phyloP scores from a whole-genome alignment of 1,140 invertebrate genomes.

The Marisa cornuarietis region DNA sequence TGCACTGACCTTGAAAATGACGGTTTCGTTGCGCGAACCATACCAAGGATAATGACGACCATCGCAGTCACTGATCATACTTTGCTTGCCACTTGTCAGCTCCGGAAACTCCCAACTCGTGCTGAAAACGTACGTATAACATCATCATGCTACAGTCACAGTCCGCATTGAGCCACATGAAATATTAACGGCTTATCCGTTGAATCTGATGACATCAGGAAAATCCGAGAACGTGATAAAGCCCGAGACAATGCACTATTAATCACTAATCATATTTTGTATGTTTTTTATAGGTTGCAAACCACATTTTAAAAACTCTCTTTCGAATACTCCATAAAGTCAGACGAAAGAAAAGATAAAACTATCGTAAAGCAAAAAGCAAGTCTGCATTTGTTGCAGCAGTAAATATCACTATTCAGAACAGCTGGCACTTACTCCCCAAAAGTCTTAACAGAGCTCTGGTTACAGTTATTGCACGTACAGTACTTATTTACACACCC shows the following conservation, averaged over 20 bases:
- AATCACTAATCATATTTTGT: too few relatives aligned
- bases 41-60: conserved; percentile 67
- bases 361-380: not conserved
- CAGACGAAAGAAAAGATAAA: not conserved
- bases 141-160: too few relatives aligned
- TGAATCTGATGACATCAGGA: not conserved
- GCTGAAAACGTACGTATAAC: conserved; percentile 43
- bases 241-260: too few relatives aligned
- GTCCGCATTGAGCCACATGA: not conserved
- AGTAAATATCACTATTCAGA: not conserved
- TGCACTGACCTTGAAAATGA: conserved; percentile 46
- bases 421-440: not conserved
- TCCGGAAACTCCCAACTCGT: conserved; percentile 68
- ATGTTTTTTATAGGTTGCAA: too few relatives aligned
- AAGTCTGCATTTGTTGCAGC: not conserved
- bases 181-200: not conserved
- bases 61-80: conserved; percentile 66
- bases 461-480: too few relatives aligned
- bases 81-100: conserved; percentile 59
- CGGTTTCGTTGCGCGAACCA: conserved; percentile 63
- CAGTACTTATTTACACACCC: too few relatives aligned
- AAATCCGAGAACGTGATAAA: not conserved
- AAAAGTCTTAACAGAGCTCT: too few relatives aligned
- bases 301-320: too few relatives aligned
- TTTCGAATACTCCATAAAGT: not conserved